Evolutionary conservation across 1,140 invertebrate genomes (phyloP), one percentile per base, ranked within the genome.

Genomic region (Megalopta genalis): DNA sequence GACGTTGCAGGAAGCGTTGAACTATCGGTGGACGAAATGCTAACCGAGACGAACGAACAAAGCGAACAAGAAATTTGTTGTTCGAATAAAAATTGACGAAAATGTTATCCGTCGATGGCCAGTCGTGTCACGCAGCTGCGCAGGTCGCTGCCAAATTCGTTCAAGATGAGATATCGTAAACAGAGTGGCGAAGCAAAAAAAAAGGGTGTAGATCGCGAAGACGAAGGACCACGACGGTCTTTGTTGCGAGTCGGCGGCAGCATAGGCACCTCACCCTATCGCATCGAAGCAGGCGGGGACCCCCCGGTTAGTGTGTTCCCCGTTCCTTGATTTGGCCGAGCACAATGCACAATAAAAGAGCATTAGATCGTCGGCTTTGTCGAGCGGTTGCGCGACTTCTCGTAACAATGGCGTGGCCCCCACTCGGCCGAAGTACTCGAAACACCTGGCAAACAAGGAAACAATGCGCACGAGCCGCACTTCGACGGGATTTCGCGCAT

Each of bases 311-410:
- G 75, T 77, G 74, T 68, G 82, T 60, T 68, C 80, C 80, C 79
- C 69, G 78, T 84, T 81, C 71, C 84, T 88, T 88, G 83, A 88
- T 87, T 87, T 80, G 80, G 70, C 85, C 82, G 87, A 77, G 85
- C 87, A 92, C 91, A 92, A 92, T 92, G 90, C 88, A 92, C 92
- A 92, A 92, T 92, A 93, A 93, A 92, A 92, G 92, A 93, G 91
- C 92, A 93, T 93, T 93, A 92, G 91, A 91, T 92, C 89, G 90
- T 83, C 86, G 88, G 90, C 91, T 92, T 92, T 92, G 91, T 92
- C 89, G 87, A 90, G 87, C 85, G 88, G 88, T 86, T 90, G 86
- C 87, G 88, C 90, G 89, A 91, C 91, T 91, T 91, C 86, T 89
- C 82, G 88, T 83, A 88, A 91, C 90, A 92, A 91, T 92, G 89